Percentiles rank a stretch among this genome's conserved stretches.
Evolutionary conservation across 1,140 invertebrate genomes (phyloP).

Genomic region (Atta texana): DNA sequence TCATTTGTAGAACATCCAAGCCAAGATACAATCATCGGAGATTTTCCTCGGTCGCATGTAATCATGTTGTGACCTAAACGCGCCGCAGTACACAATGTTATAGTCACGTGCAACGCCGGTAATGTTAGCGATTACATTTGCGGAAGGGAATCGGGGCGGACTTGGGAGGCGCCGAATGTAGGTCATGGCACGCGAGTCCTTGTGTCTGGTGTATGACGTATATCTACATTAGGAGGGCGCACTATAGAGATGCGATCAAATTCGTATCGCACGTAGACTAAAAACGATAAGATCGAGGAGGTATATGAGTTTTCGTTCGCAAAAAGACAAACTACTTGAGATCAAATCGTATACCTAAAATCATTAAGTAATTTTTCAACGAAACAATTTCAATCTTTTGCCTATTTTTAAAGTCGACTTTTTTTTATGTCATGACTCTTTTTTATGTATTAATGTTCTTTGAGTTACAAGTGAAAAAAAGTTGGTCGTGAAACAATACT

Average conservation of each 20-base stretch:
- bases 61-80: slow-evolving; percentile 43
- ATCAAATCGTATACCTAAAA: neutral
- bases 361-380: neutral
- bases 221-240: slow-evolving; percentile 52
- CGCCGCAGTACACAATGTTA: slow-evolving; percentile 41
- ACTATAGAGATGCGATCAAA: neutral
- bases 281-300: neutral
- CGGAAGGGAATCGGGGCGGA: slow-evolving; percentile 49
- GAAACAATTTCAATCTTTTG: neutral
- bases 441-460: neutral
- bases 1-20: neutral
- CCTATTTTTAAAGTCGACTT: neutral
- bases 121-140: slow-evolving; percentile 60
- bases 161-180: slow-evolving; percentile 46
- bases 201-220: slow-evolving; percentile 25
- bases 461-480: neutral
- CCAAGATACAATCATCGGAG: slow-evolving; percentile 42
- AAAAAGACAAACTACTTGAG: neutral
- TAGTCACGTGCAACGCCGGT: slow-evolving; percentile 24
- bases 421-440: neutral
- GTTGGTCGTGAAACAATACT: neutral
- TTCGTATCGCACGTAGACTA: neutral
- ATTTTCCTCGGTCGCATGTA: slow-evolving; percentile 46
- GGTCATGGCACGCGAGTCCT: slow-evolving; percentile 66
- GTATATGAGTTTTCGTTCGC: neutral